These are phyloP conservation scores for Ameiurus melas DNA, from an alignment of 2,113 vertebrate genomes.

Conservation along the genomic window DNA sequence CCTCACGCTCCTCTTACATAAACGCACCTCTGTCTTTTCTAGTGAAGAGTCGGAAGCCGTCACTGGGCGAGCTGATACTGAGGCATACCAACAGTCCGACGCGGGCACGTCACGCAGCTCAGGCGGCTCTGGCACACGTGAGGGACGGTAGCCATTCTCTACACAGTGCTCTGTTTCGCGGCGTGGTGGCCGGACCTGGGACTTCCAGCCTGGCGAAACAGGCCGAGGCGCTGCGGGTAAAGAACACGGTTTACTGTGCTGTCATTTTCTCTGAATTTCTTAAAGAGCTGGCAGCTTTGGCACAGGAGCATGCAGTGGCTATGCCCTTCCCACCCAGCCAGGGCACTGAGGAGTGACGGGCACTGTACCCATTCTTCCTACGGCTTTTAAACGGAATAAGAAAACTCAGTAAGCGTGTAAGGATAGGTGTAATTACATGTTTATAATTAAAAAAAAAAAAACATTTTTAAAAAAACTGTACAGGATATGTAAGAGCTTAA, in stretches of 20 bases:
- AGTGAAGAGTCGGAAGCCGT: slow-evolving; percentile 90
- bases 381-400: slow-evolving; percentile 6
- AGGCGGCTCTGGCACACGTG: slow-evolving; percentile 83
- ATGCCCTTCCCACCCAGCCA: slow-evolving; percentile 83
- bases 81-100: slow-evolving; percentile 91
- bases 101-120: slow-evolving; percentile 81
- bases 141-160: slow-evolving; percentile 82
- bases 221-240: slow-evolving; percentile 86
- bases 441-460: slow-evolving; percentile 11
- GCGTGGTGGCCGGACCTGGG: slow-evolving; percentile 51
- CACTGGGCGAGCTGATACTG: slow-evolving; percentile 88
- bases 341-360: slow-evolving; percentile 75
- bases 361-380: neutral
- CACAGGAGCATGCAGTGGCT: slow-evolving; percentile 90
- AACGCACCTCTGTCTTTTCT: slow-evolving; percentile 14
- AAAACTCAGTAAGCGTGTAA: neutral
- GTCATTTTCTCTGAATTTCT: slow-evolving; percentile 96
- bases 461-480: slow-evolving; percentile 45
- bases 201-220: slow-evolving; percentile 76
- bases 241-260: slow-evolving; percentile 92
- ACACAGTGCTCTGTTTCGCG: slow-evolving; percentile 76
- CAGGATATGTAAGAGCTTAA: slow-evolving; percentile 52
- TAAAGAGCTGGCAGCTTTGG: slow-evolving; percentile 92
- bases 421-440: slow-evolving; percentile 38
- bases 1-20: neutral